Evolutionary conservation across 2,888 invertebrate species (phyloP).

Genomic region (Dynastes tityus): DNA sequence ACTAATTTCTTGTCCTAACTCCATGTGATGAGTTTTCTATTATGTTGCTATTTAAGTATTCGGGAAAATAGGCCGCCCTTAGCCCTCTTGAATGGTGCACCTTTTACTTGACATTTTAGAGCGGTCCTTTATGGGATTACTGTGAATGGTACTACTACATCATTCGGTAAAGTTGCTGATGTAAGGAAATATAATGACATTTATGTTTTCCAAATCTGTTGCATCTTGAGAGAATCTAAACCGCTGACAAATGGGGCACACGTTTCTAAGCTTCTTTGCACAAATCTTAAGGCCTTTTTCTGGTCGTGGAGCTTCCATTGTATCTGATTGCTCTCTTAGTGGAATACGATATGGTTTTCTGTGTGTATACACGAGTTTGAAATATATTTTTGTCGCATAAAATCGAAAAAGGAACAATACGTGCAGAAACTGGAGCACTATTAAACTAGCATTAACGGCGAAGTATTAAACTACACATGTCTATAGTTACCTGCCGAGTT

Average conservation of each 20-base stretch:
- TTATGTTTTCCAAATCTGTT: conserved; percentile 18
- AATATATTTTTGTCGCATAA: conserved; percentile 10
- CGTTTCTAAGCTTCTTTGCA: conserved; percentile 33
- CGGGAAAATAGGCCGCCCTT: conserved; percentile 31
- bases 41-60: conserved; percentile 20
- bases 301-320: neutral
- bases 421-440: neutral
- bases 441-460: neutral
- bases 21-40: conserved; percentile 20
- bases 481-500: neutral
- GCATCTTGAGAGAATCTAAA: conserved; percentile 32
- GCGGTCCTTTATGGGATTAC: conserved; percentile 40
- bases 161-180: conserved; percentile 39
- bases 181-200: conserved; percentile 41
- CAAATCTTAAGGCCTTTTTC: conserved; percentile 24
- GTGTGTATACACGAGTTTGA: neutral
- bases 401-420: conserved; percentile 7
- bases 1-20: conserved; percentile 21
- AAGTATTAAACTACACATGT: neutral
- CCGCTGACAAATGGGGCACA: conserved; percentile 45
- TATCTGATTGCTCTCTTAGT: conserved; percentile 29
- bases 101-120: conserved; percentile 29
- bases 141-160: conserved; percentile 34
- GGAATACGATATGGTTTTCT: conserved; percentile 24
- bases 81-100: conserved; percentile 20